These are phyloP conservation scores for Pyrrhia umbra DNA, from an alignment of 2,888 invertebrate genomes.

Conservation along the genomic window DNA sequence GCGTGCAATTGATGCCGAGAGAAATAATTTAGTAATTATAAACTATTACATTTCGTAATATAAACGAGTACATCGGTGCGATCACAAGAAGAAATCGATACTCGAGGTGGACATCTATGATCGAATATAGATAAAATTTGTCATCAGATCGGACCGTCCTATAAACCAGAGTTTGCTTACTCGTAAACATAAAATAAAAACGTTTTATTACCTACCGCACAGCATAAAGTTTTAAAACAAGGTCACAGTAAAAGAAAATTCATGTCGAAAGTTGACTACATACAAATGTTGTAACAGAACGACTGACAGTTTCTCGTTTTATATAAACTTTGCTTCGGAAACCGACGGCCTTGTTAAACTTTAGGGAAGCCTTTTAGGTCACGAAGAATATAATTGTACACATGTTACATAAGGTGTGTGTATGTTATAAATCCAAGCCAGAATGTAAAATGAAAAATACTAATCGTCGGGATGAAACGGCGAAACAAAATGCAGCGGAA, in stretches of 20 bases:
- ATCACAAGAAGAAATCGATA: slow-evolving; percentile 23
- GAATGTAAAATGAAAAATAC: slow-evolving; percentile 68
- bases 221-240: slow-evolving; percentile 78
- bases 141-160: slow-evolving; percentile 68
- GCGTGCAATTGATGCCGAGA: slow-evolving; percentile 2
- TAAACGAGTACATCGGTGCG: background rate
- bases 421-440: slow-evolving; percentile 44
- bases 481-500: slow-evolving; percentile 86
- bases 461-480: slow-evolving; percentile 71
- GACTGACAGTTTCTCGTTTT: slow-evolving; percentile 76
- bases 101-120: slow-evolving; percentile 63
- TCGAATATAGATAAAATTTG: slow-evolving; percentile 75
- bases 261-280: slow-evolving; percentile 75
- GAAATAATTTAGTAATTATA: slow-evolving; percentile 13
- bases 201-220: slow-evolving; percentile 77
- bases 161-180: slow-evolving; percentile 76
- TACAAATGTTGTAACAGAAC: slow-evolving; percentile 70
- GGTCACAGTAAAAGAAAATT: slow-evolving; percentile 77
- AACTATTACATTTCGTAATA: slow-evolving; percentile 11
- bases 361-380: slow-evolving; percentile 78
- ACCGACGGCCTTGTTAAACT: slow-evolving; percentile 77
- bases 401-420: slow-evolving; percentile 46
- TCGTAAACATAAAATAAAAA: slow-evolving; percentile 81
- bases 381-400: slow-evolving; percentile 71
- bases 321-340: slow-evolving; percentile 76